Percentiles rank a stretch among this genome's conserved stretches.
phyloP scores from a whole-genome alignment of 2,888 invertebrate genomes.

The Lissonota sp. region DNA sequence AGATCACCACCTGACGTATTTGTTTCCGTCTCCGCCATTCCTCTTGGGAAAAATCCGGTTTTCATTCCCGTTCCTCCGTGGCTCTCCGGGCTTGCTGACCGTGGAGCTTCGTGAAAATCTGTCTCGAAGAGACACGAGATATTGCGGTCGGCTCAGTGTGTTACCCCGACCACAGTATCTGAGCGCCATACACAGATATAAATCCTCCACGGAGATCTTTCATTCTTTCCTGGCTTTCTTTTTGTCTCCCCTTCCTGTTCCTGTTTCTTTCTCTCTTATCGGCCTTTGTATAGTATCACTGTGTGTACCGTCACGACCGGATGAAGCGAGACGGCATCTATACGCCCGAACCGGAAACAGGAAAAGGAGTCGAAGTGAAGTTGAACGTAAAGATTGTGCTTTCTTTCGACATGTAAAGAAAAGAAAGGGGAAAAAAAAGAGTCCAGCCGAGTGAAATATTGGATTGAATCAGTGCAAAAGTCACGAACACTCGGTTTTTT shows the following conservation, averaged over 20 bases:
- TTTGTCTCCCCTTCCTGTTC: background rate
- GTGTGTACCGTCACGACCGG: background rate
- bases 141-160: constrained; percentile 12
- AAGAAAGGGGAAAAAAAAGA: constrained; percentile 5
- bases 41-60: no score
- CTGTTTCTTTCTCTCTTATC: background rate
- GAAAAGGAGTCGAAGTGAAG: constrained; percentile 7
- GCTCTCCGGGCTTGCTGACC: constrained; percentile 45
- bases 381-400: constrained; percentile 22
- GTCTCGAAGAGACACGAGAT: constrained; percentile 46
- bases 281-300: constrained; percentile 3
- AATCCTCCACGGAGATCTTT: background rate
- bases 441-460: constrained; percentile 2
- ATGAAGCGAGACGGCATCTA: background rate
- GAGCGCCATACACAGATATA: background rate
- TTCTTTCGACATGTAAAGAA: background rate
- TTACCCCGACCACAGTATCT: constrained; percentile 1
- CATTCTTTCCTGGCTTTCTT: constrained; percentile 7
- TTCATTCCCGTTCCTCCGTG: no score
- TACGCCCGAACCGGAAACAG: constrained; percentile 11
- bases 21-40: no score
- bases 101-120: constrained; percentile 47
- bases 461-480: constrained; percentile 5
- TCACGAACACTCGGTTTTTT: background rate
- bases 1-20: no score